Evolutionary conservation across 2,797 vertebrate genomes (phyloP).

Genomic region (Lacerta viridis): DNA sequence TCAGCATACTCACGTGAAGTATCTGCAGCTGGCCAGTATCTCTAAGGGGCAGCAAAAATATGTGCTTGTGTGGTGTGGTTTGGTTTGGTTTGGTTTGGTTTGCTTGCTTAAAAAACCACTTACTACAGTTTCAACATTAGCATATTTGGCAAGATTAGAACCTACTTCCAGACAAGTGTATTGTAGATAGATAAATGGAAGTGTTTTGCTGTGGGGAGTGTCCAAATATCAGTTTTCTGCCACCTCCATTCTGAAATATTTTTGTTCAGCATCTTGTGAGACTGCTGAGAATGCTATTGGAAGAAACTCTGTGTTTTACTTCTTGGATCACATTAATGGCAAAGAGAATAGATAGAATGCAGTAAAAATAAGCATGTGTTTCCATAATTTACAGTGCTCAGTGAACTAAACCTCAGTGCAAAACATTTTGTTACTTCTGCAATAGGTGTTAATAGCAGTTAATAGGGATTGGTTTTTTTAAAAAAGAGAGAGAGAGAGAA

Average conservation of each 20-base stretch:
- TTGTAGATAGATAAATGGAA: too few relatives aligned
- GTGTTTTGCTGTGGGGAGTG: not conserved
- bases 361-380: slow-evolving; percentile 24
- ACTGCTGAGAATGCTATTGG: not conserved
- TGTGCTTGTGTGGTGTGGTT: not conserved
- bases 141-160: not conserved
- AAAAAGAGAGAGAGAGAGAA: too few relatives aligned
- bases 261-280: not conserved
- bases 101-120: too few relatives aligned
- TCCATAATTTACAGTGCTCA: slow-evolving; percentile 5
- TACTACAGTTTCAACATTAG: not conserved
- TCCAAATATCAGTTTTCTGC: not conserved
- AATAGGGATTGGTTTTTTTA: not conserved
- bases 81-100: too few relatives aligned
- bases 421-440: not conserved
- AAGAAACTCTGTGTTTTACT: not conserved
- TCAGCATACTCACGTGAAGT: too few relatives aligned
- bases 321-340: not conserved
- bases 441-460: not conserved
- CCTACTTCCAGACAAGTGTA: not conserved
- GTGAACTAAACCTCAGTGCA: not conserved
- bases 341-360: slow-evolving; percentile 37
- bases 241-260: not conserved
- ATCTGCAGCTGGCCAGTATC: not conserved
- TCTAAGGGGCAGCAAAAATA: not conserved